These are phyloP conservation scores for Dorcus hopei DNA, from an alignment of 2,888 invertebrate species.

Conservation along the genomic window DNA sequence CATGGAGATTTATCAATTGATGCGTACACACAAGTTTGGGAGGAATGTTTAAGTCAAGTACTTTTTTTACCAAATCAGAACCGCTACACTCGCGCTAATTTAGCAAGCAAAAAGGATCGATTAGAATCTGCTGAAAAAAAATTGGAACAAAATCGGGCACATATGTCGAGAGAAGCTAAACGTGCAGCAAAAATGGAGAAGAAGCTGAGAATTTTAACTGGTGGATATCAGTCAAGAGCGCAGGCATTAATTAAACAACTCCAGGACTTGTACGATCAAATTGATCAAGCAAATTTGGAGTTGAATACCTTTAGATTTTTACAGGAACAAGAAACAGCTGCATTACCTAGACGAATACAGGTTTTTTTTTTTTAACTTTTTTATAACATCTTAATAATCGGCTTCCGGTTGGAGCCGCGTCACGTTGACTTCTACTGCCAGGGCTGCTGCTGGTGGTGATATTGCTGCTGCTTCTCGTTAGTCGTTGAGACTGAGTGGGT, in stretches of 20 bases:
- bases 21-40: conserved; percentile 90
- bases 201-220: conserved; percentile 92
- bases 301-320: conserved; percentile 87
- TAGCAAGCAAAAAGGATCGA: conserved; percentile 94
- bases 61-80: conserved; percentile 78
- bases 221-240: conserved; percentile 75
- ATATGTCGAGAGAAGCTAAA: conserved; percentile 97
- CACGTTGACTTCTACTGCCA: too few relatives aligned
- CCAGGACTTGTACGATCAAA: conserved; percentile 82
- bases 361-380: conserved; percentile 44
- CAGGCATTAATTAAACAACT: conserved; percentile 85
- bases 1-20: conserved; percentile 92
- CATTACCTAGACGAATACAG: conserved; percentile 86
- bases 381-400: too few relatives aligned
- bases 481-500: too few relatives aligned
- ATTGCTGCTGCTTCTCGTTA: too few relatives aligned
- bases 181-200: conserved; percentile 97
- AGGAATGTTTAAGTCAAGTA: conserved; percentile 91
- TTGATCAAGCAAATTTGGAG: conserved; percentile 87
- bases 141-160: conserved; percentile 87
- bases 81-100: conserved; percentile 84
- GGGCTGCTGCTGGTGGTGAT: too few relatives aligned
- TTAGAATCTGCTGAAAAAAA: conserved; percentile 90
- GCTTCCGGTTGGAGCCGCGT: too few relatives aligned
- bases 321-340: conserved; percentile 83